Percentiles rank a stretch among this genome's conserved stretches.
phyloP scores from a whole-genome alignment of 1,140 invertebrate species.

The Dinothrombium tinctorium region DNA sequence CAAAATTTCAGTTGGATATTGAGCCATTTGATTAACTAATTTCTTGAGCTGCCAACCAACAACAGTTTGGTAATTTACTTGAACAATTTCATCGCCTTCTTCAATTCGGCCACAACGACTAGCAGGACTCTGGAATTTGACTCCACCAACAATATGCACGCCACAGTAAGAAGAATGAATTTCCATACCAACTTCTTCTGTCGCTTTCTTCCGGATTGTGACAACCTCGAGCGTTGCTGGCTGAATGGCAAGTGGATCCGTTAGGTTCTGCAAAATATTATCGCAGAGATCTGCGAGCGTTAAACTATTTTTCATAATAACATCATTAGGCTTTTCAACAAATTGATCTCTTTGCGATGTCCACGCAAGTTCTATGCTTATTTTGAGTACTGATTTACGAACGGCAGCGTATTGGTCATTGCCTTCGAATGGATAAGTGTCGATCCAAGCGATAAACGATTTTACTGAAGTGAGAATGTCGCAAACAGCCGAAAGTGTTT shows the following conservation, averaged over 20 bases:
- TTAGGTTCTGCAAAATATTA: conserved; percentile 58
- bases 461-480: conserved; percentile 58
- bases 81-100: conserved; percentile 75
- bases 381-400: conserved; percentile 41
- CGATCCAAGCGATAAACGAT: conserved; percentile 60
- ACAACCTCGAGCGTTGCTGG: conserved; percentile 61
- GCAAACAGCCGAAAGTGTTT: conserved; percentile 54
- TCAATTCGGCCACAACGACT: conserved; percentile 65
- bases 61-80: conserved; percentile 74
- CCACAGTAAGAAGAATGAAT: conserved; percentile 61
- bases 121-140: conserved; percentile 34
- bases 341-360: conserved; percentile 62
- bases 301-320: conserved; percentile 29
- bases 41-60: conserved; percentile 64
- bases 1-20: conserved; percentile 50
- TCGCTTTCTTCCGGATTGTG: conserved; percentile 41
- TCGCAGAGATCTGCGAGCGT: conserved; percentile 50
- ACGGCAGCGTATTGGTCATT: conserved; percentile 38
- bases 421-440: conserved; percentile 42
- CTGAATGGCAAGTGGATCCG: conserved; percentile 64
- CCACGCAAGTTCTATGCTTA: conserved; percentile 59
- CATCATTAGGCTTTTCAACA: conserved; percentile 47
- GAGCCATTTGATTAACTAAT: conserved; percentile 43
- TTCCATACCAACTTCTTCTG: conserved; percentile 35
- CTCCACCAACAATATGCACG: conserved; percentile 57